phyloP scores from a whole-genome alignment of 2,888 invertebrate genomes.

The Poecilus cupreus region DNA sequence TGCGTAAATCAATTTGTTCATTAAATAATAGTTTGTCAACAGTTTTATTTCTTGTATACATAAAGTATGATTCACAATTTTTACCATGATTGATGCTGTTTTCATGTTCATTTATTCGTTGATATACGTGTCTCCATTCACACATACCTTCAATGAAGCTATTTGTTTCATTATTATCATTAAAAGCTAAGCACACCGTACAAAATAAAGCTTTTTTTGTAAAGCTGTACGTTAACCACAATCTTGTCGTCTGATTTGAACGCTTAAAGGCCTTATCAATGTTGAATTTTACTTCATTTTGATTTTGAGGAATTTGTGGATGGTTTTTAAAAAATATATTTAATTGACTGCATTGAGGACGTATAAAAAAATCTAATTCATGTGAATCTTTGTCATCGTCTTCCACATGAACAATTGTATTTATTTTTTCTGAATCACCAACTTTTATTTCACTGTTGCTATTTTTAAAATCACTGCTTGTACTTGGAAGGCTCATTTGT shows the following conservation, averaged over 20 bases:
- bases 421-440: too few relatives aligned
- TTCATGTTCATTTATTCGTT: neutral
- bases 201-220: neutral
- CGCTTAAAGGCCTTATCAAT: neutral
- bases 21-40: too few relatives aligned
- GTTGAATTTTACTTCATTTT: neutral
- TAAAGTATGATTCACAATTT: neutral
- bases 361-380: too few relatives aligned
- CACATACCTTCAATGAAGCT: neutral
- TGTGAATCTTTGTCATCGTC: too few relatives aligned
- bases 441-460: too few relatives aligned
- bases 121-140: constrained; percentile 23
- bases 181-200: neutral
- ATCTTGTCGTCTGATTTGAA: neutral
- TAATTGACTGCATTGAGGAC: too few relatives aligned
- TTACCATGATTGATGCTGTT: neutral
- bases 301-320: neutral
- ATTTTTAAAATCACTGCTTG: too few relatives aligned
- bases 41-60: neutral
- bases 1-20: neutral
- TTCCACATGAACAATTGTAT: too few relatives aligned
- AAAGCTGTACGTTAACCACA: neutral
- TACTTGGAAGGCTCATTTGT: too few relatives aligned
- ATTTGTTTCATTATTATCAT: neutral
- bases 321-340: neutral